A percentile compares a stretch with the other conserved stretches of the same genome.
Evolutionary conservation across 1,140 invertebrate species (phyloP).

Genomic region (Hormaphis cornu): DNA sequence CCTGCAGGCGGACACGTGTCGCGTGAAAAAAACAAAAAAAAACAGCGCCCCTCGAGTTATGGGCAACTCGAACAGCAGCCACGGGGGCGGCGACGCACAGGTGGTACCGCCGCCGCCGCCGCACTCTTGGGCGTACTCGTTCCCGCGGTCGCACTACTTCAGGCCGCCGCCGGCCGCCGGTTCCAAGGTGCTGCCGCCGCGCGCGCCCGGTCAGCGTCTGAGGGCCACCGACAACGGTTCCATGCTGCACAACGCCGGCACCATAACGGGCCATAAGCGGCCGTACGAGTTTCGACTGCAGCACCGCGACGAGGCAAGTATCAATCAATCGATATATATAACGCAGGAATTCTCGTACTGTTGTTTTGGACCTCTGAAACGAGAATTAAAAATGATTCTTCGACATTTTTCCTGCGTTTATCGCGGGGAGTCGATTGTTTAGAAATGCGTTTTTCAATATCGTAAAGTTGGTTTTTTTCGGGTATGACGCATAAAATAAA

Average conservation of each 20-base stretch:
- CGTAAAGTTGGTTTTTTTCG: too few species aligned
- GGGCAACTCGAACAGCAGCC: constrained; percentile 37
- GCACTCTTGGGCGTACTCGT: constrained; percentile 45
- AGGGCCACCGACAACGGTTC: constrained; percentile 67
- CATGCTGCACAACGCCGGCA: constrained; percentile 66
- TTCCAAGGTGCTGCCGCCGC: constrained; percentile 57
- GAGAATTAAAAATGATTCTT: too few species aligned
- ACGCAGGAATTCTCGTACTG: too few species aligned
- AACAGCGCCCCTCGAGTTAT: constrained; percentile 16
- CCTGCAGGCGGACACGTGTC: too few species aligned
- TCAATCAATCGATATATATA: background rate
- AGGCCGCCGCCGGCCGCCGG: constrained; percentile 36
- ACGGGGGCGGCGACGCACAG: constrained; percentile 16
- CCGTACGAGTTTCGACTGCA: constrained; percentile 39
- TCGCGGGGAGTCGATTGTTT: too few species aligned
- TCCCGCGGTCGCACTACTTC: constrained; percentile 42
- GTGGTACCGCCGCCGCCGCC: constrained; percentile 24
- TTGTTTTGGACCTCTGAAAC: too few species aligned
- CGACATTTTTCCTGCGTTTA: too few species aligned
- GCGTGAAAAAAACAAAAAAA: background rate
- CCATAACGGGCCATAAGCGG: constrained; percentile 54
- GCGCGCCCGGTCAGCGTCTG: constrained; percentile 51
- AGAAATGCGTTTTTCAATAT: too few species aligned
- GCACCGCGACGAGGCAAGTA: constrained; percentile 34
- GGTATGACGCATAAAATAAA: too few species aligned